Conservation (phyloP, 1,140 invertebrate species). For the Paraescarpia echinospica region DNA sequence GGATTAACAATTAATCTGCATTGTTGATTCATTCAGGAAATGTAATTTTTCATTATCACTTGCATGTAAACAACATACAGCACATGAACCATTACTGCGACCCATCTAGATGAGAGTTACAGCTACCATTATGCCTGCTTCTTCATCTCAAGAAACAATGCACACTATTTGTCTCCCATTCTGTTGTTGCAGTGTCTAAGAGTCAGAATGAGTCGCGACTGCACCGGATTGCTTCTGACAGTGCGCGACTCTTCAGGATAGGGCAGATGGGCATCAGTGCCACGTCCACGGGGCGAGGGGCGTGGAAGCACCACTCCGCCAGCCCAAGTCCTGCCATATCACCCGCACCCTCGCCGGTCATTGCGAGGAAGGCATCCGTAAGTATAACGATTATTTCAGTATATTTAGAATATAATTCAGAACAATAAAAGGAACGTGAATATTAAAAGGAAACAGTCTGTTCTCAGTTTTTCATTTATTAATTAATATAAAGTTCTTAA, state of each 20-base stretch:
- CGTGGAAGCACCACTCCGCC: neutral
- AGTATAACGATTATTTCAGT: neutral
- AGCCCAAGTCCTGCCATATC: neutral
- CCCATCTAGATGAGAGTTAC: too few relatives aligned
- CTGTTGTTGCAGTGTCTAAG: neutral
- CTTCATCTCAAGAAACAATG: neutral
- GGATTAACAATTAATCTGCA: too few relatives aligned
- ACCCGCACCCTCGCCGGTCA: neutral
- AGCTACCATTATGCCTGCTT: neutral
- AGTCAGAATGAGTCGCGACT: neutral
- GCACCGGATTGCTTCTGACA: neutral
- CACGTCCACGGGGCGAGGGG: neutral
- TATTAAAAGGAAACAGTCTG: too few relatives aligned
- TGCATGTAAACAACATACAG: too few relatives aligned
- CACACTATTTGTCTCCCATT: neutral
- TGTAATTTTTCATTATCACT: too few relatives aligned
- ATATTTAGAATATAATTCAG: neutral
- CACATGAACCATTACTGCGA: too few relatives aligned
- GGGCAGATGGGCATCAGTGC: neutral
- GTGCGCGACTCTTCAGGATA: neutral
- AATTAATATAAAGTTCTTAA: too few relatives aligned
- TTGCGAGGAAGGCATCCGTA: neutral
- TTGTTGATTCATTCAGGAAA: too few relatives aligned
- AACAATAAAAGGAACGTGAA: too few relatives aligned
- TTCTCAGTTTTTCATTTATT: too few relatives aligned